phyloP scores from a whole-genome alignment of 2,888 invertebrate species.

The Fissipunctia ypsillon region DNA sequence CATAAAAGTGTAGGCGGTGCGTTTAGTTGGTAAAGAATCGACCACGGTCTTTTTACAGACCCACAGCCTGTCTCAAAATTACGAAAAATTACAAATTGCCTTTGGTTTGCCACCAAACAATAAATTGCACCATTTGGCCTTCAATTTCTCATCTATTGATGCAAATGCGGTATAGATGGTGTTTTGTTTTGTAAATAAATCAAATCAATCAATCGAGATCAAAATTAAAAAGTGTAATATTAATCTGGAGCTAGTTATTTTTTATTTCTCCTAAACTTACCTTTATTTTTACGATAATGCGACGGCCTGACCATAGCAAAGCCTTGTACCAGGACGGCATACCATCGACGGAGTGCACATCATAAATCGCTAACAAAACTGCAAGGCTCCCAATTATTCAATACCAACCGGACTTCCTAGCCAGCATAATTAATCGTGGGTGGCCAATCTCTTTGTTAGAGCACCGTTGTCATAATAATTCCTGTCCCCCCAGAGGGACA shows the following conservation, averaged over 20 bases:
- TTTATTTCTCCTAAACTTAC: no score
- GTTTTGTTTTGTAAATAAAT: background rate
- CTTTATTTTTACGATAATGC: no score
- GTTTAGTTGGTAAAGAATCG: background rate
- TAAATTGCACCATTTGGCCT: background rate
- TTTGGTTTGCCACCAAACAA: background rate
- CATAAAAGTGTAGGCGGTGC: background rate
- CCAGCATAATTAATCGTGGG: constrained; percentile 50
- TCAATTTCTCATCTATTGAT: background rate
- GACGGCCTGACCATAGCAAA: no score
- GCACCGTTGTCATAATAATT: constrained; percentile 53
- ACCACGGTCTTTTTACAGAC: no score
- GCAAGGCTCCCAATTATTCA: constrained; percentile 51
- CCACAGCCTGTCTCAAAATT: background rate
- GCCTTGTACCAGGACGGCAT: constrained; percentile 37
- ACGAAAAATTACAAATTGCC: background rate
- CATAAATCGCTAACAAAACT: constrained; percentile 20
- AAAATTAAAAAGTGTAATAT: background rate
- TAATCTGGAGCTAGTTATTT: background rate
- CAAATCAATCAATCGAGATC: no score
- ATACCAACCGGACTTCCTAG: constrained; percentile 54
- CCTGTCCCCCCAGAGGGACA: background rate
- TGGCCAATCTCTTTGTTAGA: constrained; percentile 50
- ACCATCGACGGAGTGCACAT: constrained; percentile 8
- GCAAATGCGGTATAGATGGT: background rate